Base-by-base conservation (phyloP, 64 coral and sea anemone genomes). In the Porites lutea region DNA sequence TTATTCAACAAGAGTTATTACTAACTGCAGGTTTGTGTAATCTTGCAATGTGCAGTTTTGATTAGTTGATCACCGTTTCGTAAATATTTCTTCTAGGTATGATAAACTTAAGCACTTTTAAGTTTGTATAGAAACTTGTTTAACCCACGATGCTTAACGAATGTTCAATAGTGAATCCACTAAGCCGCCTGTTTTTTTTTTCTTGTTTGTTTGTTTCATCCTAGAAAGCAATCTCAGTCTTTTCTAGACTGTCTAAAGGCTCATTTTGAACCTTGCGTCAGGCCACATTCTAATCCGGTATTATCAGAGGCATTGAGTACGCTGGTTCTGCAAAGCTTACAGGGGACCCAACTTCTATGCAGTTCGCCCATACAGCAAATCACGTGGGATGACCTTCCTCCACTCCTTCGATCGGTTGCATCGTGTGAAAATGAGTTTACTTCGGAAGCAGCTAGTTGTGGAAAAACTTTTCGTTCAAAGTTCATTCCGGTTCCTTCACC, bases 401-500 rank as follows among this genome's bases (percentile, higher is more conserved):
- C 60, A 46, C 43, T 82, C 2, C 79, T 82, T 15, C 79, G 12
- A 47, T 48, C 59, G 60, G 43, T 65, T 65, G 79, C 59, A 47
- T 65, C 59, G 2, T 82, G 58, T 65, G 15, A 14, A 0, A 65
- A 62, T 82, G 43, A 65, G 18, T 82, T 65, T 16, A n/a, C 79
- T 0, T 15, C 12, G 47, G 59, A 65, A 65, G 59, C 18, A 11
- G 58, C 58, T 49, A 27, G 18, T 49, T 82, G 60, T 37, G 79
- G 79, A 3, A 82, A 43, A 48, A 48, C 59, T 6, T 82, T 82
- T 48, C 59, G 79, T 43, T 82, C 15, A 5, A 50, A 82, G 9
- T 82, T 82, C 49, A 65, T 63, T 65, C 8, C 58, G 19, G 79
- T 82, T 82, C 79, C 79, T 13, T 82, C 79, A 6, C 59, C 79